Evolutionary conservation across 2,888 invertebrate species (phyloP).

Genomic region (Cheilosia impressa): DNA sequence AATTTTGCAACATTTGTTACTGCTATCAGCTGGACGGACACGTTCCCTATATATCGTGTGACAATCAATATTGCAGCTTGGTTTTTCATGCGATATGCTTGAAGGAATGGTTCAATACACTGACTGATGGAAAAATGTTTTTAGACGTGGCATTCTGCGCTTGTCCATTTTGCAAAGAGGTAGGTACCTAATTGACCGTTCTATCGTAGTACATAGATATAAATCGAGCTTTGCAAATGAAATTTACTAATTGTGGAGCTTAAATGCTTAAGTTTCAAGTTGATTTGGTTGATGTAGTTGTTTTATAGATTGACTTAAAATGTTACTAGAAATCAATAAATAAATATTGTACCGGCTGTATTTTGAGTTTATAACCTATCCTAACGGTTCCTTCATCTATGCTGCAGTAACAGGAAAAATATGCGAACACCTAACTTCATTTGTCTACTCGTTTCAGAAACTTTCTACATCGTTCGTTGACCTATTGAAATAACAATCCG

Average conservation of each 20-base stretch:
- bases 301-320: too few relatives aligned
- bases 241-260: too few relatives aligned
- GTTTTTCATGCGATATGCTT: slow-evolving; percentile 81
- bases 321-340: too few relatives aligned
- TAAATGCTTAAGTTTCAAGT: not conserved
- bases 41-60: slow-evolving; percentile 82
- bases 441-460: slow-evolving; percentile 78
- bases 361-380: too few relatives aligned
- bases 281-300: too few relatives aligned
- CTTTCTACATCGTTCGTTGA: slow-evolving; percentile 82
- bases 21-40: slow-evolving; percentile 80
- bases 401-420: too few relatives aligned
- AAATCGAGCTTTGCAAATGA: not conserved
- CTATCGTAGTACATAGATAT: not conserved
- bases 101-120: slow-evolving; percentile 82
- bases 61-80: slow-evolving; percentile 80
- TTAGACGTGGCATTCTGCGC: slow-evolving; percentile 81
- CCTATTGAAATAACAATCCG: slow-evolving; percentile 75
- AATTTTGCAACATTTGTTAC: slow-evolving; percentile 82
- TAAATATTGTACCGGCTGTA: too few relatives aligned
- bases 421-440: not conserved
- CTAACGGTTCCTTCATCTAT: too few relatives aligned
- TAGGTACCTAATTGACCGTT: slow-evolving; percentile 70
- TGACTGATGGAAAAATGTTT: slow-evolving; percentile 81
- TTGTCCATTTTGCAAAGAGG: slow-evolving; percentile 83